These are phyloP conservation scores for Perizoma flavofasciatum DNA, from an alignment of 2,888 invertebrate species.

Conservation along the genomic window DNA sequence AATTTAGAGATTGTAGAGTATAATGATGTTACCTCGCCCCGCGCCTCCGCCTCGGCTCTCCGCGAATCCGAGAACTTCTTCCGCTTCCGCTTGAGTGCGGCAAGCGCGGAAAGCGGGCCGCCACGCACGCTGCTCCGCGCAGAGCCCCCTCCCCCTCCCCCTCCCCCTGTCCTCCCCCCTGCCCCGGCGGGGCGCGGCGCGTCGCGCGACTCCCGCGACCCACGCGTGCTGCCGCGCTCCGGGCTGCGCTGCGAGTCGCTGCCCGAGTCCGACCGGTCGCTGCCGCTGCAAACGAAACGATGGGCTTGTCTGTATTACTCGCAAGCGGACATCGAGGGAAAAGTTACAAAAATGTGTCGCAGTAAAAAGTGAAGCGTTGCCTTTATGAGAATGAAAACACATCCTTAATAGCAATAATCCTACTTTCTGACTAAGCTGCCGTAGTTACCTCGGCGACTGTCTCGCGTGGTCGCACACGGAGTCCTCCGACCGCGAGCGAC, in stretches of 20 bases:
- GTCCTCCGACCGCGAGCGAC: conserved; percentile 91
- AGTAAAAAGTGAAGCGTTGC: no score
- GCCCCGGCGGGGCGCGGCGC: background rate
- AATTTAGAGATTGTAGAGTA: background rate
- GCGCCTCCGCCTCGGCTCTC: conserved; percentile 75
- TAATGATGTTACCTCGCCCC: conserved; percentile 25
- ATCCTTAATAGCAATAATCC: no score
- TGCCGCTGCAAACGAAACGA: conserved; percentile 51
- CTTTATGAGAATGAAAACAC: no score
- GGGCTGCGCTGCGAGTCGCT: conserved; percentile 88
- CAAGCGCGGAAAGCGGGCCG: conserved; percentile 85
- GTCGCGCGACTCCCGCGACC: conserved; percentile 42
- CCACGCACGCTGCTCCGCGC: conserved; percentile 63
- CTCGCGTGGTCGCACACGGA: conserved; percentile 87
- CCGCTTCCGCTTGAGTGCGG: conserved; percentile 90
- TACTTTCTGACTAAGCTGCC: no score
- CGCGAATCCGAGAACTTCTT: conserved; percentile 93
- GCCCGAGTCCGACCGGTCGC: conserved; percentile 88
- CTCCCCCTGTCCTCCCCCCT: no score
- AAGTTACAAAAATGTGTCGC: no score
- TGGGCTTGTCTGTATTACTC: no score
- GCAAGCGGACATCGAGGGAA: no score
- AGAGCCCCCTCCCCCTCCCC: conserved; percentile 4
- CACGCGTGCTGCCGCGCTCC: conserved; percentile 51
- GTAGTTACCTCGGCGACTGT: conserved; percentile 76